Conservation (phyloP, 2,113 vertebrate genomes). For the Canis aureus region DNA sequence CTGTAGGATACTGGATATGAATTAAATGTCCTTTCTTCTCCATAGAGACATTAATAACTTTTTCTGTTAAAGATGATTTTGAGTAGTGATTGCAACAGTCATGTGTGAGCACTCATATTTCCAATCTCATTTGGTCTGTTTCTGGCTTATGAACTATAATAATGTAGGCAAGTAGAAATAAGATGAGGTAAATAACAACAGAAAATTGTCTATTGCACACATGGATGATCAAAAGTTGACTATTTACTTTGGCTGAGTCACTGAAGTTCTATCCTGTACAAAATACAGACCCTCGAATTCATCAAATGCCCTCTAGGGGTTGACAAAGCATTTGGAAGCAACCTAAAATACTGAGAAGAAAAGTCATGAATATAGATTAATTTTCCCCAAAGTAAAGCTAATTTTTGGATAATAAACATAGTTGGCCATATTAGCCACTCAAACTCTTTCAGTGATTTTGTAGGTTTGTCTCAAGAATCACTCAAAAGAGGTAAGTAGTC, state of each 20-base stretch:
- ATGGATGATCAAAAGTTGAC: background rate
- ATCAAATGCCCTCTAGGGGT: background rate
- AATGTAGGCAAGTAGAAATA: background rate
- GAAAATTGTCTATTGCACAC: background rate
- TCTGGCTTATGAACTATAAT: background rate
- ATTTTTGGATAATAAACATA: background rate
- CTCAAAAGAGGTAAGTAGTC: background rate
- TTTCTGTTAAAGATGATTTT: background rate
- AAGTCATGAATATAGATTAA: background rate
- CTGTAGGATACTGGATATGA: background rate
- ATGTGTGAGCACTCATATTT: background rate
- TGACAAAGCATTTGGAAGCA: background rate
- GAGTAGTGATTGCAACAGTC: background rate
- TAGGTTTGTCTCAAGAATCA: background rate
- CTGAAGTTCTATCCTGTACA: background rate
- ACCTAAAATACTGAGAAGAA: background rate
- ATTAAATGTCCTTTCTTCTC: conserved; percentile 6
- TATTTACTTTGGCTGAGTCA: background rate
- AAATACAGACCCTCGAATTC: background rate
- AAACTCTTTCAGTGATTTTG: background rate
- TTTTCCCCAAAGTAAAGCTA: background rate
- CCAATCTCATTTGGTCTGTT: background rate
- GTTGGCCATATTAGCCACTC: background rate
- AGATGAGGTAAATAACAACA: background rate
- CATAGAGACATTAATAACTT: background rate